phyloP scores from a whole-genome alignment of 2,888 invertebrate genomes.

The Eupithecia insigniata region DNA sequence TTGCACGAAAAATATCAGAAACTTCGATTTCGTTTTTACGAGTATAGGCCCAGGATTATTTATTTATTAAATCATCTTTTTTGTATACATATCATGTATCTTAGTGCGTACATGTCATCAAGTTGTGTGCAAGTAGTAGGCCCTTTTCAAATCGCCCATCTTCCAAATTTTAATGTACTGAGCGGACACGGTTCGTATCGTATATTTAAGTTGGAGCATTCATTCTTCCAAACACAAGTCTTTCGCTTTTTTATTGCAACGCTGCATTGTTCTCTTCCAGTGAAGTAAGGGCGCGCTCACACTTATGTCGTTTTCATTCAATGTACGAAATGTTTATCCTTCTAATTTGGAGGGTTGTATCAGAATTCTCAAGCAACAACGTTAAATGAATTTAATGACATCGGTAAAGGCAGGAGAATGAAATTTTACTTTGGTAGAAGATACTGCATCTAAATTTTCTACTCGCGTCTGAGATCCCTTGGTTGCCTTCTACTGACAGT shows the following conservation, averaged over 20 bases:
- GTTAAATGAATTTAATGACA: neutral
- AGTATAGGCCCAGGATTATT: no score
- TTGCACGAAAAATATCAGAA: no score
- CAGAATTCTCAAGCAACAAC: neutral
- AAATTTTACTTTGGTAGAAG: neutral
- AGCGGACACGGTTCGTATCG: constrained; percentile 57
- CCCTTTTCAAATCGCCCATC: neutral
- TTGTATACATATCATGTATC: neutral
- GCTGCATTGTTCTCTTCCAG: constrained; percentile 69
- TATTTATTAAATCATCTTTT: no score
- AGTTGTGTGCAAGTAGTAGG: neutral
- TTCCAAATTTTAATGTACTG: neutral
- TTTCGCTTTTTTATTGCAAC: constrained; percentile 65
- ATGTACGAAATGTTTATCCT: neutral
- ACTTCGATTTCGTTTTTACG: no score
- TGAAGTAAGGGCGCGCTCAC: constrained; percentile 53
- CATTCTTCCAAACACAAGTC: constrained; percentile 56
- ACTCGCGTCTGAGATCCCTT: neutral
- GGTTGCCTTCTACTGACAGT: neutral
- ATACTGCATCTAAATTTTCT: neutral
- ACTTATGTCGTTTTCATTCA: constrained; percentile 25
- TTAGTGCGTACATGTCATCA: neutral
- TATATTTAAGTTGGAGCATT: constrained; percentile 60
- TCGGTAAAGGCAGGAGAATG: neutral
- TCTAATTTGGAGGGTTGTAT: neutral